Base-by-base conservation (phyloP, 2,113 vertebrate species). In the Heterotis niloticus region DNA sequence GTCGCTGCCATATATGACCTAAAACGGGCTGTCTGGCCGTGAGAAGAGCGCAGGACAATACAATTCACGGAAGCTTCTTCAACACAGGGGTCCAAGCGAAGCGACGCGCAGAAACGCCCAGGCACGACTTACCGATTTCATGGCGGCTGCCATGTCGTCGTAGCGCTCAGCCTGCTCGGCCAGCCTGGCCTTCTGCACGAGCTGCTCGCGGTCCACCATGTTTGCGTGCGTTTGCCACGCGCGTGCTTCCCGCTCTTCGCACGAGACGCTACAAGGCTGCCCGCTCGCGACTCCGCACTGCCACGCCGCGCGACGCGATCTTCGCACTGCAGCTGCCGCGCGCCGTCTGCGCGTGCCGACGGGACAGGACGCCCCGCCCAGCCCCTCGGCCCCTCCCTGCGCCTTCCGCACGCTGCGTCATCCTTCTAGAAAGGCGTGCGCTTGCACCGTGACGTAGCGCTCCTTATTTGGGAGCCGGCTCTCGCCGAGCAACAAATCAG, bases 201-300 rank as follows among this genome's bases (percentile, higher is more conserved):
- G 95, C 95, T 98, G 96, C 93, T 98, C 96, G 90, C 96, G 96
- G 88, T 97, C 96, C 88, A 98, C 96, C 97, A 98, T 98, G n/a
- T 80, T 90, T 90, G 83, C 80, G 52, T 85, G 78, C 78, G 74
- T 82, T 80, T 78, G 80, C 74, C 84, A 66, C 62, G 76, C 80
- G 85, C 83, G 86, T 85, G 83, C 64, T 78, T 76, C 71, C 78
- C 64, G 77, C 23, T 81, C 75, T 81, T 77, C 68, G 82, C 82
- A 81, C 76, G 76, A 86, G 89, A 83, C 78, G 34, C 76, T 80
- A 78, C 83, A 88, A 84, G 77, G 83, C 64, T 84, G 88, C 65
- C 56, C 16, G 57, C 88, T 90, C 83, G 89, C 88, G 89, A 82
- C n/a, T n/a, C n/a, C 86, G 88, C 89, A 82, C 86, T 88, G 88